Percentiles rank a stretch among this genome's conserved stretches.
Evolutionary conservation across 2,888 invertebrate genomes (phyloP).

Genomic region (Machimus atricapillus): DNA sequence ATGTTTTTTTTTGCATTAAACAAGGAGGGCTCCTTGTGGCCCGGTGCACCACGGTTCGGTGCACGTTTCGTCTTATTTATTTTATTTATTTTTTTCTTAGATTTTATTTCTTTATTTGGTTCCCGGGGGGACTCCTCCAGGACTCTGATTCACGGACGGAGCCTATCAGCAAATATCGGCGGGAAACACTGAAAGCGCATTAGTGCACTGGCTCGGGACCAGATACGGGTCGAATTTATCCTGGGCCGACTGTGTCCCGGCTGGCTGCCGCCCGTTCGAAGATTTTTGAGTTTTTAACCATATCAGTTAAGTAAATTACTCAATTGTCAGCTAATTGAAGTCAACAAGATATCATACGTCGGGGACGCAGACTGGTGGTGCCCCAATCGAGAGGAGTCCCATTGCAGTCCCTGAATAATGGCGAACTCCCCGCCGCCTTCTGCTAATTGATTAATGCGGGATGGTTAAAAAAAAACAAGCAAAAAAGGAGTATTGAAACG

Average conservation of each 20-base stretch:
- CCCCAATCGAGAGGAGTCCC: neutral
- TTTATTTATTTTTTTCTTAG: neutral
- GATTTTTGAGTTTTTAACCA: constrained; percentile 14
- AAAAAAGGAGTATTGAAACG: neutral
- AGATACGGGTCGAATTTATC: constrained; percentile 27
- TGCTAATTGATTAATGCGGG: constrained; percentile 27
- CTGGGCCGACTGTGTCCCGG: neutral
- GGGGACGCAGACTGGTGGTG: neutral
- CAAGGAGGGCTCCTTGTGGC: neutral
- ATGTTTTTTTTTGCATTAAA: neutral
- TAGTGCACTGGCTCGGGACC: constrained; percentile 16
- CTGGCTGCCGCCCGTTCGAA: neutral
- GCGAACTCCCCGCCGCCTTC: neutral
- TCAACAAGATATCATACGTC: constrained; percentile 10
- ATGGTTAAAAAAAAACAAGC: neutral
- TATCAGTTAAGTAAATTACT: constrained; percentile 40
- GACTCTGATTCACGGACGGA: neutral
- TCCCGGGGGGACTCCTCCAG: neutral
- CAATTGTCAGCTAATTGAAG: constrained; percentile 38
- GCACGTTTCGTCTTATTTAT: neutral
- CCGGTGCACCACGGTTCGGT: neutral
- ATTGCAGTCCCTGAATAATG: neutral
- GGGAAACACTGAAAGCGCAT: constrained; percentile 36
- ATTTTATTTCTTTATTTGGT: neutral
- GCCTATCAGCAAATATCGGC: constrained; percentile 35